phyloP scores from a whole-genome alignment of 2,888 invertebrate genomes.

The Spodoptera picta region DNA sequence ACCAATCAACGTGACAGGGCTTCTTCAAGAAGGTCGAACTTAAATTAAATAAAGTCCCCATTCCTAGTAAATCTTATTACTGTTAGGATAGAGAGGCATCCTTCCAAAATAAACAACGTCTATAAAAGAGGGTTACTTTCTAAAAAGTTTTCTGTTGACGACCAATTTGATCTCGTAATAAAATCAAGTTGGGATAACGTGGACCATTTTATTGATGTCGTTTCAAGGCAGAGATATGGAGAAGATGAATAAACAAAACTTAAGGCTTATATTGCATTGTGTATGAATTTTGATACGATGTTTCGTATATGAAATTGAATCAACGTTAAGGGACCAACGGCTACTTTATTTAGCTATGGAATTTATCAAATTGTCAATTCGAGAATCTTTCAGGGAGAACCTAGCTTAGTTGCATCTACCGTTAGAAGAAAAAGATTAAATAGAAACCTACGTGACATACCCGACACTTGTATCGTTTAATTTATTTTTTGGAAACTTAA shows the following conservation, averaged over 20 bases:
- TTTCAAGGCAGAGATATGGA: slow-evolving; percentile 34
- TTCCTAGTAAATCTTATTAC: slow-evolving; percentile 71
- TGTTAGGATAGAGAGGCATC: slow-evolving; percentile 62
- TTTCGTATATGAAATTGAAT: too few species aligned
- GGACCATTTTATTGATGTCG: slow-evolving; percentile 57
- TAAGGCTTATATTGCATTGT: slow-evolving; percentile 5
- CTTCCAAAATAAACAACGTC: slow-evolving; percentile 71
- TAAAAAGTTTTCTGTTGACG: slow-evolving; percentile 66
- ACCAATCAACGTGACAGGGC: slow-evolving; percentile 27
- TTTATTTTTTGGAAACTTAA: too few species aligned
- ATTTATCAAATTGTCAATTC: too few species aligned
- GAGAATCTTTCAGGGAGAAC: too few species aligned
- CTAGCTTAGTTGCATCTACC: too few species aligned
- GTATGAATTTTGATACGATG: too few species aligned
- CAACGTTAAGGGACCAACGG: too few species aligned
- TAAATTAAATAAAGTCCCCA: slow-evolving; percentile 68
- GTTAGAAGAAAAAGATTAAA: too few species aligned
- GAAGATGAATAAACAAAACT: slow-evolving; percentile 30
- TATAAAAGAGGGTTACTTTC: slow-evolving; percentile 68
- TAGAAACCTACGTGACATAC: too few species aligned
- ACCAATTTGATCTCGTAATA: slow-evolving; percentile 68
- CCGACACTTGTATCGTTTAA: too few species aligned
- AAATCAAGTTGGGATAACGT: slow-evolving; percentile 62
- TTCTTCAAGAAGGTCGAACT: slow-evolving; percentile 32
- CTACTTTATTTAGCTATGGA: too few species aligned